phyloP scores from a whole-genome alignment of 2,797 vertebrate genomes.

The Odontamblyopus lacepedii region DNA sequence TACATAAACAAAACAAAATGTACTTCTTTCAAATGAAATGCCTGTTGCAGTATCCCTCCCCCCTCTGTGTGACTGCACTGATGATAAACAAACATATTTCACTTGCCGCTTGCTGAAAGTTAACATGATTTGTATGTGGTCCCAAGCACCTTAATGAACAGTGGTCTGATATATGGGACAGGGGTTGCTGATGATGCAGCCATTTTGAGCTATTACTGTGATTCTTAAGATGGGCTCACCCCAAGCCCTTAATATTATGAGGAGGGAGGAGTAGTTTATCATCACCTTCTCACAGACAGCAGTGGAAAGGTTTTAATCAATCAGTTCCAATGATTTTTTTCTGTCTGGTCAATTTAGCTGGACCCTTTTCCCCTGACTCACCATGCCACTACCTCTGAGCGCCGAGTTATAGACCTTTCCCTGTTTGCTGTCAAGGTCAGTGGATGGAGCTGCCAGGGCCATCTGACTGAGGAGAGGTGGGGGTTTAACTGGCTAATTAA shows the following conservation, averaged over 20 bases:
- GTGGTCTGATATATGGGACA: constrained; percentile 68
- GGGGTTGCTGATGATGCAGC: constrained; percentile 67
- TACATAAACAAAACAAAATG: background rate
- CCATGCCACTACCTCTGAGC: constrained; percentile 38
- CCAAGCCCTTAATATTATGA: constrained; percentile 45
- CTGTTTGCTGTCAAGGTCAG: constrained; percentile 61
- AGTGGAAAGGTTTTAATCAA: constrained; percentile 59
- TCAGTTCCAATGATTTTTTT: constrained; percentile 47
- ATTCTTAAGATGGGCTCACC: constrained; percentile 61
- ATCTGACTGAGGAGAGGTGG: constrained; percentile 59
- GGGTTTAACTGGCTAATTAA: constrained; percentile 38
- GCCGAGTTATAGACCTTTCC: constrained; percentile 18
- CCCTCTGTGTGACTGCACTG: constrained; percentile 28
- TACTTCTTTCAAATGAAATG: background rate
- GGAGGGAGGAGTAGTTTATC: constrained; percentile 55
- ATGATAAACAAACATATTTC: constrained; percentile 48
- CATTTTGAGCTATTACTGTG: constrained; percentile 63
- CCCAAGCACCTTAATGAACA: constrained; percentile 60
- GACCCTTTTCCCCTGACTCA: constrained; percentile 33
- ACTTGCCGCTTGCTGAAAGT: constrained; percentile 39
- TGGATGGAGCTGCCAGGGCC: constrained; percentile 58
- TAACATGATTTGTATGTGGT: constrained; percentile 65
- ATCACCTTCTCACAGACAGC: constrained; percentile 42
- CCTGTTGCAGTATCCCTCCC: background rate
- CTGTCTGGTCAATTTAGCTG: constrained; percentile 48